These are phyloP conservation scores for Drosophila persimilis DNA, from an alignment of 1,140 invertebrate species.

Conservation along the genomic window DNA sequence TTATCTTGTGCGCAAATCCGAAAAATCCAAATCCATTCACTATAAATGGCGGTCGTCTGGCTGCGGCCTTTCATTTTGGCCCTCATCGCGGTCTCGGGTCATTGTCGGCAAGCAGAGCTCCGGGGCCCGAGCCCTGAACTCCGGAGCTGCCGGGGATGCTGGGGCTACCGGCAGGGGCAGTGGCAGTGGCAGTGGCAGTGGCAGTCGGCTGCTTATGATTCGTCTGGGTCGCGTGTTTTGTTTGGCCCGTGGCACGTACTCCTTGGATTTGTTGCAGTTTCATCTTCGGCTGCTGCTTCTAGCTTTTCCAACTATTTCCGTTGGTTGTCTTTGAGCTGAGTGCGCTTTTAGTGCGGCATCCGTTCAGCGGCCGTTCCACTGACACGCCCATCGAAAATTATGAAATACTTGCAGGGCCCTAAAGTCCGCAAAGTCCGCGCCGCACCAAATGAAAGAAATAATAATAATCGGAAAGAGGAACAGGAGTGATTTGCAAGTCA, in stretches of 20 bases:
- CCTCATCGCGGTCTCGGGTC: slow-evolving; percentile 57
- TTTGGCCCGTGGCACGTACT: slow-evolving; percentile 66
- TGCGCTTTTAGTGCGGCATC: slow-evolving; percentile 76
- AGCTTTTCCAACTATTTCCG: slow-evolving; percentile 62
- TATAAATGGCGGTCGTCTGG: slow-evolving; percentile 75
- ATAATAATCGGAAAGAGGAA: slow-evolving; percentile 41
- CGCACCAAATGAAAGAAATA: slow-evolving; percentile 36
- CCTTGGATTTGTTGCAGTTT: slow-evolving; percentile 40
- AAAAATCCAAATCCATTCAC: slow-evolving; percentile 80
- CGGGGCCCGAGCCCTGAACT: slow-evolving; percentile 6
- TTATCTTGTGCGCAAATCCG: slow-evolving; percentile 79
- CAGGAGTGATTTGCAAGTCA: slow-evolving; percentile 71
- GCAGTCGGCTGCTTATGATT: slow-evolving; percentile 67
- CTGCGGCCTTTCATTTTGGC: slow-evolving; percentile 62
- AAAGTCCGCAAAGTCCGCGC: background rate
- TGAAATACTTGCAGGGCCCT: slow-evolving; percentile 56
- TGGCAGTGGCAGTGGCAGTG: background rate
- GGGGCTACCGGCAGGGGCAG: slow-evolving; percentile 3
- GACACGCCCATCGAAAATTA: slow-evolving; percentile 49
- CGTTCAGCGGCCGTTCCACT: slow-evolving; percentile 31
- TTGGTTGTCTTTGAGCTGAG: slow-evolving; percentile 76
- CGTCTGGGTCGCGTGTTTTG: slow-evolving; percentile 71
- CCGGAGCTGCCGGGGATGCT: too few species aligned
- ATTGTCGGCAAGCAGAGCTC: slow-evolving; percentile 58
- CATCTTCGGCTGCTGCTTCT: slow-evolving; percentile 2